These are phyloP conservation scores for Leptogaster cylindrica DNA, from an alignment of 2,888 invertebrate species.

Conservation along the genomic window DNA sequence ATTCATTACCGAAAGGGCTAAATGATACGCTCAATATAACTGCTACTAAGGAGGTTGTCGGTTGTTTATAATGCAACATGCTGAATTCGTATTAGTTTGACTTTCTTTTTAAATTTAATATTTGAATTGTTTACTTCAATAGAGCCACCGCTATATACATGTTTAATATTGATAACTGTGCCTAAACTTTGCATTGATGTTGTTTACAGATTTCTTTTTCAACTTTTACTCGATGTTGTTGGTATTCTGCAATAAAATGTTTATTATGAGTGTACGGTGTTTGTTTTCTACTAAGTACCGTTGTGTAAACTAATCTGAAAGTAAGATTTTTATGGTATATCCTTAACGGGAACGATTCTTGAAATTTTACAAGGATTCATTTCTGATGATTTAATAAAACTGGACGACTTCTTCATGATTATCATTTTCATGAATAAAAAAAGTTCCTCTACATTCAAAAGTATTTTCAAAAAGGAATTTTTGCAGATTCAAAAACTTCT, in stretches of 20 bases:
- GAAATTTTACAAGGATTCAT: neutral
- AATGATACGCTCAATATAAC: conserved; percentile 13
- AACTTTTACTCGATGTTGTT: conserved; percentile 26
- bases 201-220: conserved; percentile 22
- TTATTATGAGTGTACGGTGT: conserved; percentile 32
- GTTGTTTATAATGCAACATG: conserved; percentile 3
- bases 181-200: conserved; percentile 35
- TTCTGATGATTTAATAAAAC: neutral
- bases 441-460: too few relatives aligned
- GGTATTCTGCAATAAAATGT: conserved; percentile 24
- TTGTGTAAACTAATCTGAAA: too few relatives aligned
- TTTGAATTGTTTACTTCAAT: too few relatives aligned
- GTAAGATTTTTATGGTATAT: too few relatives aligned
- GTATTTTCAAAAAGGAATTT: too few relatives aligned
- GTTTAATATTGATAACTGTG: conserved; percentile 29
- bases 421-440: too few relatives aligned
- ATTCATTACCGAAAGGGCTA: neutral
- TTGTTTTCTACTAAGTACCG: neutral
- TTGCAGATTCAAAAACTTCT: too few relatives aligned
- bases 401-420: neutral
- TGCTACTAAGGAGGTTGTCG: conserved; percentile 8
- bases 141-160: neutral
- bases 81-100: conserved; percentile 2
- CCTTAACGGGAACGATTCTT: too few relatives aligned
- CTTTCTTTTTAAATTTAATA: too few relatives aligned